phyloP scores from a whole-genome alignment of 2,797 vertebrate genomes.

The Pseudocheirus occidentalis region DNA sequence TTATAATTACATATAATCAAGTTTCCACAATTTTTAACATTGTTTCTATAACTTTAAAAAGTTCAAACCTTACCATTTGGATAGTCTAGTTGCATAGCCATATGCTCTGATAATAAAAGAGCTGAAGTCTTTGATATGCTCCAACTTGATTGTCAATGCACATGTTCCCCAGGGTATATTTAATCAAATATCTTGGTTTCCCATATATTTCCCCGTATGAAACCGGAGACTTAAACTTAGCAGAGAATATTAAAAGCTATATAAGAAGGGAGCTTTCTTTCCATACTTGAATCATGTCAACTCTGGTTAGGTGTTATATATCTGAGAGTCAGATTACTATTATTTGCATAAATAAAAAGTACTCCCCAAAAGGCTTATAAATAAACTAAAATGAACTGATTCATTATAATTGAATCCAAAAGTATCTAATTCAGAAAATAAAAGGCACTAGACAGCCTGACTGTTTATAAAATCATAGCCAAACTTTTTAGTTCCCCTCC shows the following conservation, averaged over 20 bases:
- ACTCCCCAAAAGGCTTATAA: not conserved
- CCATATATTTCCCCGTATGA: not conserved
- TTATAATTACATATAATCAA: not conserved
- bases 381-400: not conserved
- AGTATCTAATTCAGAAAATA: not conserved
- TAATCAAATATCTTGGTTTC: not conserved
- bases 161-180: not conserved
- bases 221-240: not conserved
- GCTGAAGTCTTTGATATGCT: not conserved
- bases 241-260: not conserved
- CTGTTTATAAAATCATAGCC: not conserved
- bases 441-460: not conserved
- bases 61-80: not conserved
- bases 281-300: not conserved
- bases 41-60: not conserved
- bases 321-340: not conserved
- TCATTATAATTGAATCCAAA: not conserved
- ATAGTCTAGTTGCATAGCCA: not conserved
- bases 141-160: not conserved
- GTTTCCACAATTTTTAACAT: not conserved
- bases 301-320: not conserved
- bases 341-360: not conserved
- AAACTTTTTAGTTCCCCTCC: not conserved
- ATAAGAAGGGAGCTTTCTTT: conserved; percentile 29
- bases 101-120: not conserved